Evolutionary conservation across 2,113 vertebrate genomes (phyloP).

Genomic region (Piliocolobus tephrosceles): DNA sequence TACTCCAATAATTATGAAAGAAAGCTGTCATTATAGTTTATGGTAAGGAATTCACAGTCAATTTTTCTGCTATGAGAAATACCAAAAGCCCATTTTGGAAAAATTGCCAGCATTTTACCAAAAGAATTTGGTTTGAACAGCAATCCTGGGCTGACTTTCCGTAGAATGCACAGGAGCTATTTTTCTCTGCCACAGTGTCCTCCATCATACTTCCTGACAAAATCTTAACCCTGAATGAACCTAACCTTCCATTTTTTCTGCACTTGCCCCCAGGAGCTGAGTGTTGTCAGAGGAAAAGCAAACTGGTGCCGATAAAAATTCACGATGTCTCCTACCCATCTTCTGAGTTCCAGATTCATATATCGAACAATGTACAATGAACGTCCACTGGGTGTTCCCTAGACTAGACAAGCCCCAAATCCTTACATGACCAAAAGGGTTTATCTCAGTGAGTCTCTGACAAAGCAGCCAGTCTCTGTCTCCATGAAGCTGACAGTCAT

Average conservation of each 20-base stretch:
- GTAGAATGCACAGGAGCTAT: not conserved
- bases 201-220: not conserved
- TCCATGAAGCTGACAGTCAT: not conserved
- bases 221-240: not conserved
- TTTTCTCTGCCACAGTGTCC: not conserved
- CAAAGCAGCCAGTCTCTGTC: not conserved
- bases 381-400: not conserved
- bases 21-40: not conserved
- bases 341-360: not conserved
- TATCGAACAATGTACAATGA: not conserved
- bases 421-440: not conserved
- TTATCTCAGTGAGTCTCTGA: not conserved
- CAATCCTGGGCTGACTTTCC: not conserved
- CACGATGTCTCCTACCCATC: not conserved
- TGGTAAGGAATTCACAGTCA: not conserved
- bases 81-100: constrained; percentile 16
- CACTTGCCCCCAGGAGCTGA: not conserved
- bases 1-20: constrained; percentile 11
- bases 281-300: not conserved
- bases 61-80: not conserved
- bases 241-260: not conserved
- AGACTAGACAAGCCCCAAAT: not conserved
- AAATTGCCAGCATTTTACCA: constrained; percentile 4
- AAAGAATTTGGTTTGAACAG: not conserved
- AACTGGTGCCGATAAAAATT: not conserved